These are phyloP conservation scores for Tapirus terrestris DNA, from an alignment of 2,113 vertebrate genomes.

Conservation along the genomic window DNA sequence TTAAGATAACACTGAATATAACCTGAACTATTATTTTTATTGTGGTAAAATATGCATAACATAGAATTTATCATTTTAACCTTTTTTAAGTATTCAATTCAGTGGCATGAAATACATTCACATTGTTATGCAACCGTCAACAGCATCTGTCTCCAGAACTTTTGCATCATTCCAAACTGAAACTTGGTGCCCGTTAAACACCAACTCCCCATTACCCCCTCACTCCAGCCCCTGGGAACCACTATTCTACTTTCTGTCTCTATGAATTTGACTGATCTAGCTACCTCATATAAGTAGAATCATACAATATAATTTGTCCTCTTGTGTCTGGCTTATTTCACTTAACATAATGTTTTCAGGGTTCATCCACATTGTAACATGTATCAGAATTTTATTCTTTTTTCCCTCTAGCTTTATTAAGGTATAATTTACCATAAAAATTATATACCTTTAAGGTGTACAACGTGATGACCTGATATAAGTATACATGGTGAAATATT, in stretches of 20 bases:
- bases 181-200: background rate
- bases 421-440: background rate
- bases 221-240: fast-evolving
- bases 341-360: background rate
- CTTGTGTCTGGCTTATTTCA: background rate
- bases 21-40: background rate
- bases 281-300: background rate
- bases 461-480: background rate
- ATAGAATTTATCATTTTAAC: background rate
- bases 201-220: background rate
- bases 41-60: background rate
- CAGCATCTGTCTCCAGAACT: background rate
- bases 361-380: background rate
- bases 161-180: background rate
- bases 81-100: background rate
- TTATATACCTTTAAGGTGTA: background rate
- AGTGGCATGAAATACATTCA: background rate
- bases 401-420: background rate
- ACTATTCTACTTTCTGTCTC: background rate
- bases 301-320: background rate
- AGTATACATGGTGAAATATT: background rate
- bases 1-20: background rate
- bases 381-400: background rate
- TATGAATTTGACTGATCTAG: background rate
- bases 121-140: background rate